Conservation (phyloP, 2,797 vertebrate species). For the Phalanger gymnotis region DNA sequence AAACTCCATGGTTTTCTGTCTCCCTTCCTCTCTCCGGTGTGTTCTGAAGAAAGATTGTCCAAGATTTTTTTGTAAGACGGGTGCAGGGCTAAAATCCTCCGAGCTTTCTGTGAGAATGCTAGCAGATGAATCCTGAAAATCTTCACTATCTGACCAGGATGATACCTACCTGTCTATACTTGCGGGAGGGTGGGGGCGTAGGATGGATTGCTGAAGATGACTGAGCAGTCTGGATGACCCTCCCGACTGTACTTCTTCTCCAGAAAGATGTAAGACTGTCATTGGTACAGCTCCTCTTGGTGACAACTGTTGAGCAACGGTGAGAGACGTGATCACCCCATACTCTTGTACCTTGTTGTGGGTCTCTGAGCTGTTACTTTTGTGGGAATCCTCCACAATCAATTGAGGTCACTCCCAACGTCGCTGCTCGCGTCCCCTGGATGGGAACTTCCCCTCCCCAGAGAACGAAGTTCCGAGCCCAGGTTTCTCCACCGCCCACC, state of each 20-base stretch:
- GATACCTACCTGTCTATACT: conserved; percentile 80
- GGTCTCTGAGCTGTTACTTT: conserved; percentile 89
- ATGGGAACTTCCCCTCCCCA: conserved; percentile 72
- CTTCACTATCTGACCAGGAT: conserved; percentile 91
- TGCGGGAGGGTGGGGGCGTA: no score
- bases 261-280: neutral
- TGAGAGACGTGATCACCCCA: conserved; percentile 92
- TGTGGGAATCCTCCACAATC: conserved; percentile 94
- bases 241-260: neutral
- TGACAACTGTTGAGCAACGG: conserved; percentile 92
- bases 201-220: no score
- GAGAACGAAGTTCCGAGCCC: no score
- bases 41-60: conserved; percentile 91
- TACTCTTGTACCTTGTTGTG: conserved; percentile 89
- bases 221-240: neutral
- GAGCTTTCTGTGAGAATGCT: conserved; percentile 92
- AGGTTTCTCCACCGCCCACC: no score
- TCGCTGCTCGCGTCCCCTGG: conserved; percentile 58
- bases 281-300: neutral
- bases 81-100: conserved; percentile 91
- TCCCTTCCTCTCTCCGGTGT: conserved; percentile 87
- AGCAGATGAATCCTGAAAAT: conserved; percentile 95
- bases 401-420: conserved; percentile 78
- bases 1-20: conserved; percentile 88
- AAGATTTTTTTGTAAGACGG: conserved; percentile 96